A percentile compares a stretch with the other conserved stretches of the same genome.
These are phyloP conservation scores for Darevskia mixta DNA, from an alignment of 2,797 vertebrate genomes.

Conservation along the genomic window DNA sequence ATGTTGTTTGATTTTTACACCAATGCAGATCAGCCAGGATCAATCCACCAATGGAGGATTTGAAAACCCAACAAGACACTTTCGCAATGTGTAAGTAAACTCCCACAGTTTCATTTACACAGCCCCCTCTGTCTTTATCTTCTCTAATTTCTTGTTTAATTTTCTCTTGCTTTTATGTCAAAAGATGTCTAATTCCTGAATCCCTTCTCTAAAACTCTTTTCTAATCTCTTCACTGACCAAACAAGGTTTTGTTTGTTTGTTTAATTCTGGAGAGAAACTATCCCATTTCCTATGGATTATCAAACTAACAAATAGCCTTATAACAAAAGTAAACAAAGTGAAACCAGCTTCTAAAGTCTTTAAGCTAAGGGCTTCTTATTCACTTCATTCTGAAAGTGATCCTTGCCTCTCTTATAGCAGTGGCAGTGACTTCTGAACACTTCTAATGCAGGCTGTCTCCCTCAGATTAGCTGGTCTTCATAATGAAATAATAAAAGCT, in stretches of 20 bases:
- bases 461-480: not conserved
- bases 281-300: slow-evolving; percentile 76
- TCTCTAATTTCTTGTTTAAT: slow-evolving; percentile 71
- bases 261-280: slow-evolving; percentile 72
- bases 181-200: slow-evolving; percentile 70
- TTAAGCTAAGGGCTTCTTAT: slow-evolving; percentile 48
- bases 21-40: slow-evolving; percentile 36
- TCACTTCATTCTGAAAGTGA: slow-evolving; percentile 14
- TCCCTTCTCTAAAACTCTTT: slow-evolving; percentile 73
- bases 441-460: not conserved
- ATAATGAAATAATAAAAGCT: not conserved
- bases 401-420: not conserved
- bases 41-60: slow-evolving; percentile 45
- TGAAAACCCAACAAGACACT: slow-evolving; percentile 52
- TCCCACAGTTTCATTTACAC: slow-evolving; percentile 58
- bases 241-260: slow-evolving; percentile 75
- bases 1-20: not conserved
- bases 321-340: slow-evolving; percentile 73
- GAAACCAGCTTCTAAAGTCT: slow-evolving; percentile 54
- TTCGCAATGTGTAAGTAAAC: slow-evolving; percentile 53
- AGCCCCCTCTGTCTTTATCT: slow-evolving; percentile 71
- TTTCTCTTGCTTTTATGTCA: slow-evolving; percentile 59
- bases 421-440: not conserved
- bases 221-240: slow-evolving; percentile 70
- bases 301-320: slow-evolving; percentile 68